Percentiles rank a stretch among this genome's conserved stretches.
Conservation (phyloP, 2,797 vertebrate genomes). For the Oceanodroma leucorhoa region DNA sequence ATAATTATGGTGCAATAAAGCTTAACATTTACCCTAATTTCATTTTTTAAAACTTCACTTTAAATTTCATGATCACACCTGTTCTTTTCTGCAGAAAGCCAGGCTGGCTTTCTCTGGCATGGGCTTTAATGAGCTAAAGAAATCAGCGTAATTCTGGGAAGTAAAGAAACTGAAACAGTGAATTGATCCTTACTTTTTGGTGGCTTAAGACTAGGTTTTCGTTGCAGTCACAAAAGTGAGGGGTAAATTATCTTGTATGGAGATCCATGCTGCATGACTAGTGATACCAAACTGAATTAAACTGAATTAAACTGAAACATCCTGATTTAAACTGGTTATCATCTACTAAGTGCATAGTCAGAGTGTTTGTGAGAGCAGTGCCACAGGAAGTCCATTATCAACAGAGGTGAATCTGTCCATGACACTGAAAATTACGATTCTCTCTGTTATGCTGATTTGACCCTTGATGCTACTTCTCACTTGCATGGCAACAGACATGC, state of each 20-base stretch:
- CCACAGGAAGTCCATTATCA: not conserved
- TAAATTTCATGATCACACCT: not conserved
- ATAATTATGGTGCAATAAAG: not conserved
- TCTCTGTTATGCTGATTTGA: not conserved
- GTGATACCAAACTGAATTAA: too few relatives aligned
- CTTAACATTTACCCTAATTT: not conserved
- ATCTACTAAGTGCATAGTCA: too few relatives aligned
- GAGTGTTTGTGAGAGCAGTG: not conserved
- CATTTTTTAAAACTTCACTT: not conserved
- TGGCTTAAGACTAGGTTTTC: not conserved
- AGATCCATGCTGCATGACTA: not conserved
- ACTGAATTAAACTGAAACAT: not conserved
- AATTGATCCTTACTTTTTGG: not conserved
- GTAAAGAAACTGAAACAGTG: not conserved
- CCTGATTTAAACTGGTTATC: not conserved
- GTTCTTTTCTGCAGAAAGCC: not conserved
- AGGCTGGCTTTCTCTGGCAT: not conserved
- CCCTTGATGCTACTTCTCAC: not conserved
- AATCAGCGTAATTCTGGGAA: not conserved
- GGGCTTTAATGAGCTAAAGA: not conserved
- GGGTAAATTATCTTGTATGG: not conserved
- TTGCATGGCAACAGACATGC: rapidly evolving
- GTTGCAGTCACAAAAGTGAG: not conserved
- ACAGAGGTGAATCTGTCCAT: not conserved
- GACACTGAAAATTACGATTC: not conserved